A percentile compares a stretch with the other conserved stretches of the same genome.
Conservation (phyloP, 2,888 invertebrate species). For the Lithophane socia region DNA sequence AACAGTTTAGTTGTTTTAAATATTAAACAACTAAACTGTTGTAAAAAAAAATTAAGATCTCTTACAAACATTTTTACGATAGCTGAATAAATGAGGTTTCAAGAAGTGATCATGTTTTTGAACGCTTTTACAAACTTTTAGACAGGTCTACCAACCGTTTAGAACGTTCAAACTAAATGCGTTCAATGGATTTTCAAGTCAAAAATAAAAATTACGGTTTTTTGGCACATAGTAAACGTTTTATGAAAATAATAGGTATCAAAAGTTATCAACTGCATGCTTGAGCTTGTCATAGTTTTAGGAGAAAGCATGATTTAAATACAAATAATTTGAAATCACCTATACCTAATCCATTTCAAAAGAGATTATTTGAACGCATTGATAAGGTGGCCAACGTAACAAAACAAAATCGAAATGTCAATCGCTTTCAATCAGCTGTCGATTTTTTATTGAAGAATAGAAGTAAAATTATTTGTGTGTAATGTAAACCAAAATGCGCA, state of each 20-base stretch:
- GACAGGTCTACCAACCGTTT: slow-evolving; percentile 8
- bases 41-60: no score
- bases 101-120: slow-evolving; percentile 4
- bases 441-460: slow-evolving; percentile 79
- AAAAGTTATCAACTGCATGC: neutral
- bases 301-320: neutral
- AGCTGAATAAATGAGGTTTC: neutral
- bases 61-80: neutral
- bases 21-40: no score
- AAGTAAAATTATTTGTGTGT: slow-evolving; percentile 72
- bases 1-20: no score
- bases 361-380: slow-evolving; percentile 44
- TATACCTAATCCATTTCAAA: neutral
- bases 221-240: neutral
- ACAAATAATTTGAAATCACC: neutral
- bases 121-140: slow-evolving; percentile 5
- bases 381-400: slow-evolving; percentile 55
- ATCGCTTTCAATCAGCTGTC: slow-evolving; percentile 86
- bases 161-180: slow-evolving; percentile 1
- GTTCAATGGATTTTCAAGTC: slow-evolving; percentile 3
- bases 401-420: slow-evolving; percentile 74
- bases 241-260: neutral
- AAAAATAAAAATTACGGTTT: neutral
- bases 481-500: slow-evolving; percentile 78
- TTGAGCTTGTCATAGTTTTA: neutral